A percentile compares a stretch with the other conserved stretches of the same genome.
phyloP scores from a whole-genome alignment of 2,113 vertebrate genomes.

The Gavia stellata region DNA sequence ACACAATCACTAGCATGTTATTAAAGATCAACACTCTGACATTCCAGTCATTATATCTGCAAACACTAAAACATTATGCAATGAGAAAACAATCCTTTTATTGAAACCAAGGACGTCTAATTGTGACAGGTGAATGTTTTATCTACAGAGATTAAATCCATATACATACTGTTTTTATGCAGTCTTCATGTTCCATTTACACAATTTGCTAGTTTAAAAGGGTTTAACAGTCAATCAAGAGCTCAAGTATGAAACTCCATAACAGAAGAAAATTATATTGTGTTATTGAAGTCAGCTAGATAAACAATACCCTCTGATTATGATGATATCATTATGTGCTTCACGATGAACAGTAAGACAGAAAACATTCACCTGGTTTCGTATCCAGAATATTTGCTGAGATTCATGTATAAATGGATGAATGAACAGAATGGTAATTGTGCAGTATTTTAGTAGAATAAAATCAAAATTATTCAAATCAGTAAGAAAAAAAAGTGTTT shows the following conservation, averaged over 20 bases:
- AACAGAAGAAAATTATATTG: slow-evolving; percentile 2
- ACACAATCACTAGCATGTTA: slow-evolving; percentile 19
- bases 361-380: slow-evolving; percentile 33
- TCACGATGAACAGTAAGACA: background rate
- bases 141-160: background rate
- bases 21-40: background rate
- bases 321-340: slow-evolving; percentile 2
- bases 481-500: background rate
- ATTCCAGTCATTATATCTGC: background rate
- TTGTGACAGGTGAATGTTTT: slow-evolving; percentile 26
- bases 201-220: slow-evolving; percentile 10
- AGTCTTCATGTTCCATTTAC: slow-evolving; percentile 1
- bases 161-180: background rate
- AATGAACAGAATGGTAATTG: slow-evolving; percentile 35
- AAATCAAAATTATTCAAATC: slow-evolving; percentile 40
- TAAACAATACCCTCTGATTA: slow-evolving; percentile 32
- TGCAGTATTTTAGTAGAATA: slow-evolving; percentile 30
- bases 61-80: slow-evolving; percentile 5
- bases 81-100: slow-evolving; percentile 28
- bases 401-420: slow-evolving; percentile 48
- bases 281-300: slow-evolving; percentile 2
- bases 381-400: background rate
- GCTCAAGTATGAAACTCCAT: background rate
- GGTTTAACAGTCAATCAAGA: slow-evolving; percentile 23
- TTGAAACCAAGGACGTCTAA: background rate